phyloP scores from a whole-genome alignment of 2,113 vertebrate species.

The Deroptyus accipitrinus region DNA sequence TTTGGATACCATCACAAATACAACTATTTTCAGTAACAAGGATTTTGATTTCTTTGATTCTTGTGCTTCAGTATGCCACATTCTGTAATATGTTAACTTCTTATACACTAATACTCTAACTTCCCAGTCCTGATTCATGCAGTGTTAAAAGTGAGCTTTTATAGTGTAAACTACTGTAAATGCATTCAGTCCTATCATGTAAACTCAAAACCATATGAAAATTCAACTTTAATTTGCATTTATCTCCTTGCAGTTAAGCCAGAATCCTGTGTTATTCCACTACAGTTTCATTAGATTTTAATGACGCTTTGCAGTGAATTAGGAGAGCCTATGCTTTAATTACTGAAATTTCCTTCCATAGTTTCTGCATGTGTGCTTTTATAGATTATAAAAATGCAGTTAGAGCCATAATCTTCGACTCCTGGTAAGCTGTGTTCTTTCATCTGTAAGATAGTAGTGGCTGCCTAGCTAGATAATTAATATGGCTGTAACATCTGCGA shows the following conservation, averaged over 20 bases:
- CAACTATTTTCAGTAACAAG: not conserved
- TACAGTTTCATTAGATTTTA: constrained; percentile 58
- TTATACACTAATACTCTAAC: constrained; percentile 19
- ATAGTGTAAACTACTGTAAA: not conserved
- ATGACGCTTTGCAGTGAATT: constrained; percentile 61
- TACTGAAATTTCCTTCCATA: constrained; percentile 60
- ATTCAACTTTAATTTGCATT: constrained; percentile 39
- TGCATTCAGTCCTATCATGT: not conserved
- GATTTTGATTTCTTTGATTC: not conserved
- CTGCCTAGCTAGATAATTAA: constrained; percentile 49
- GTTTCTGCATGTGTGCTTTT: constrained; percentile 61
- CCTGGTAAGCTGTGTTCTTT: constrained; percentile 47
- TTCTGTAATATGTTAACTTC: constrained; percentile 20
- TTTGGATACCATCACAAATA: not conserved
- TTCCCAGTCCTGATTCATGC: not conserved
- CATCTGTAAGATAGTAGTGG: not conserved
- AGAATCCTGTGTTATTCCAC: constrained; percentile 17
- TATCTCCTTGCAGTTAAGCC: constrained; percentile 31
- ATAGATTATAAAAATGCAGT: constrained; percentile 58
- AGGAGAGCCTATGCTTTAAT: constrained; percentile 58
- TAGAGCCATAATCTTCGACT: constrained; percentile 33
- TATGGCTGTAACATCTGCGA: constrained; percentile 29
- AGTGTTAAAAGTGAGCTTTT: not conserved
- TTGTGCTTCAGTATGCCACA: not conserved
- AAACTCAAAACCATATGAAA: not conserved